Conservation (phyloP, 2,797 vertebrate species). For the Cirrhinus molitorella region DNA sequence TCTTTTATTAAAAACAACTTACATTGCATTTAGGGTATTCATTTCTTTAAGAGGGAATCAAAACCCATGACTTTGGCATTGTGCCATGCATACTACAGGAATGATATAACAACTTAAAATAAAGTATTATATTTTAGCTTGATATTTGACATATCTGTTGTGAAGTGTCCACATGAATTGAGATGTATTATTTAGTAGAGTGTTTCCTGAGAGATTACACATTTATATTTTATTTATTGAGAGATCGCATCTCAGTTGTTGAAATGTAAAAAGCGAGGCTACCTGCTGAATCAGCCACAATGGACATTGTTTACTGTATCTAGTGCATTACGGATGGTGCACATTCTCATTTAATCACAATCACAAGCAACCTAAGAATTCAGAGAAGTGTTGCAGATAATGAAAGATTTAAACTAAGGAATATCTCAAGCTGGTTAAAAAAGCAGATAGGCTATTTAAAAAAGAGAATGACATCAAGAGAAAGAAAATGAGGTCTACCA, state of each 20-base stretch:
- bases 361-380: constrained; percentile 34
- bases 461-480: not conserved
- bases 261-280: not conserved
- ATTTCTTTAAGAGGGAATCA: not conserved
- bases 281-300: constrained; percentile 14
- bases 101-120: not conserved
- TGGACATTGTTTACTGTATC: not conserved
- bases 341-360: constrained; percentile 42
- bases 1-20: not conserved
- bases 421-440: constrained; percentile 4
- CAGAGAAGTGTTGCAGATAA: constrained; percentile 7
- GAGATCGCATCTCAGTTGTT: not conserved
- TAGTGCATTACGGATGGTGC: not conserved
- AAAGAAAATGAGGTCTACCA: not conserved
- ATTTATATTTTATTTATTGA: not conserved
- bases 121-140: not conserved
- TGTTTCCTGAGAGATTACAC: constrained; percentile 20
- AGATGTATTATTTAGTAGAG: not conserved
- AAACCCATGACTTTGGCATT: not conserved
- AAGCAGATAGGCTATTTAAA: not conserved
- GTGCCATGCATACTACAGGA: not conserved
- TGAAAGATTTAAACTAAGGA: constrained; percentile 28
- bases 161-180: not conserved
- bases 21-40: not conserved
- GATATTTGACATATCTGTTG: not conserved